Evolutionary conservation across 2,113 vertebrate species (phyloP), one percentile per base, ranked within the genome.

Genomic region (Bubo blakistoni): DNA sequence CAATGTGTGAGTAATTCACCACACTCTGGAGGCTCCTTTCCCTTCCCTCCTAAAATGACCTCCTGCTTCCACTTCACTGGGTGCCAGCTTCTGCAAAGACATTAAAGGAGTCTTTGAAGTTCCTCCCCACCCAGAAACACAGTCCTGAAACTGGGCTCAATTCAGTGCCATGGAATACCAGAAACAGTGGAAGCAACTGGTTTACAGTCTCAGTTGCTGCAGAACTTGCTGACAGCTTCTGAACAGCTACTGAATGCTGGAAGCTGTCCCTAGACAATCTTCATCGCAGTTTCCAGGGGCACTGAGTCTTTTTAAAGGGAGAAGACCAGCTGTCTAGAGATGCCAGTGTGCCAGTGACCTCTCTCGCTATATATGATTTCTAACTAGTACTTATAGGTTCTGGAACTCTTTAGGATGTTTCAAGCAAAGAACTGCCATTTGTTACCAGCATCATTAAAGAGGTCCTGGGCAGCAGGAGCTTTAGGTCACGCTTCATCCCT

Each of bases 191-290:
- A 93, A 92, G 72, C 66, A 94, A 81, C 13, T 22, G 38, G 71
- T 81, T 88, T 81, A 78, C 54, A 90, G n/a, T 38, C 30, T 93
- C 32, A 51, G 49, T 83, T 88, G 63, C 82, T 90, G 59, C 47
- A 92, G 47, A 95, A 92, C 65, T 46, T 79, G 52, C 71, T 92
- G 81, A 74, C 86, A 84, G 72, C 17, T 96, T 73, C 86, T 88
- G 83, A 81, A 86, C 34, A 90, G 67, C 58, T 65, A 88, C n/a
- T 10, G 49, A 95, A 89, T 38, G 24, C 72, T 86, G 57, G 65
- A 91, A 71, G n/a, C 30, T 88, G 20, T 81, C 42, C 65, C 72
- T 71, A 89, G 59, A 85, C 10, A 7, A 81, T 44, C 51, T 83
- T 86, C 74, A 40, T 9, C 1, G 11, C 46, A 61, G 29, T 81